Conservation (phyloP, 2,797 vertebrate species). For the Syngnathus rostellatus region DNA sequence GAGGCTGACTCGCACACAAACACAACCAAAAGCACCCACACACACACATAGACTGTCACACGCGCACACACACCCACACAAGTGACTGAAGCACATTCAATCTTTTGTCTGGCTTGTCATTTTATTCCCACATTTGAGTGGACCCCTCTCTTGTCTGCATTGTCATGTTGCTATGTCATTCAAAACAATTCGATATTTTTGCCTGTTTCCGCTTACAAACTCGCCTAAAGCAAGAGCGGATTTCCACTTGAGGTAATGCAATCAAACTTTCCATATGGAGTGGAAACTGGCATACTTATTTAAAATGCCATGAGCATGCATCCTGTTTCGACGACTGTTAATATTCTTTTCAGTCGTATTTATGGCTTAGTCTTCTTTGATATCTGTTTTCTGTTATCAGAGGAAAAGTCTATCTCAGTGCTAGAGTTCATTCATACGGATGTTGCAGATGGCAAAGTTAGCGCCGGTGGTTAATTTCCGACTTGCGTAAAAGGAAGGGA, state of each 20-base stretch:
- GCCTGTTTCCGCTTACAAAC: background rate
- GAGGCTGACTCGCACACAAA: slow-evolving; percentile 5
- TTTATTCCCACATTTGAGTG: background rate
- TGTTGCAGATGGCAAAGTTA: slow-evolving; percentile 17
- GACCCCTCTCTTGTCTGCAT: background rate
- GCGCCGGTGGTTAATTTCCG: background rate
- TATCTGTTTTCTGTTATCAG: slow-evolving; percentile 28
- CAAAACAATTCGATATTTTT: slow-evolving; percentile 3
- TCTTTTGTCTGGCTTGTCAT: background rate
- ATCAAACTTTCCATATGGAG: background rate
- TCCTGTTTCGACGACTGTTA: slow-evolving; percentile 9
- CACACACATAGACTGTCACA: slow-evolving; percentile 9
- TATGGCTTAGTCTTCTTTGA: slow-evolving; percentile 14
- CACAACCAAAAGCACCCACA: background rate
- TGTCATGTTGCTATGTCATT: slow-evolving; percentile 5
- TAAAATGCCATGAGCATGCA: slow-evolving; percentile 15
- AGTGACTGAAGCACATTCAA: slow-evolving; percentile 4
- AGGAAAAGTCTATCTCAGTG: slow-evolving; percentile 11
- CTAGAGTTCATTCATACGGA: slow-evolving; percentile 18
- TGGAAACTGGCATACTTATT: slow-evolving; percentile 8
- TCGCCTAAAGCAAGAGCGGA: background rate
- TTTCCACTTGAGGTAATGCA: background rate
- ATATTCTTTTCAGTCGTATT: slow-evolving; percentile 22
- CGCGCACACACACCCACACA: background rate
- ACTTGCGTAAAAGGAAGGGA: background rate